Evolutionary conservation across 2,888 invertebrate species (phyloP), one percentile per base, ranked within the genome.

Genomic region (Stegophylla sp.): DNA sequence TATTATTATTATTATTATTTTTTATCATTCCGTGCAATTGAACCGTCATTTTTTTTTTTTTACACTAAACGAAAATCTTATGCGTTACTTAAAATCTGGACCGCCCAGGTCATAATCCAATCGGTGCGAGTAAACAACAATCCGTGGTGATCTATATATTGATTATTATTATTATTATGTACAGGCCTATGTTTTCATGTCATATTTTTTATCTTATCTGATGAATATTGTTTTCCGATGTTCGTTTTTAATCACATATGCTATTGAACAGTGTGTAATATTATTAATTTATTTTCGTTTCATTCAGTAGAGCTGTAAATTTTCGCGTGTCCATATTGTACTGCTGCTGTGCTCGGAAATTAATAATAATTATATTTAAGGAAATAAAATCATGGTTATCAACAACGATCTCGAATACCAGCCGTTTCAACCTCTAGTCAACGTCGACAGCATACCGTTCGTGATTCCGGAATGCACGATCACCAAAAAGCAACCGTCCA

Each of bases 401-500:
- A 17, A n/a, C 17, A 66, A 76, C n/a, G 77, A 77, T 67, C 43
- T 48, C 13, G 77, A 77, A 20, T 77, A 69, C 69, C 77, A 79
- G 13, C 79, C 79, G 17, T 79, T 79, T 59, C 79, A 79, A 26
- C 41, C 79, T 1, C 2, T 79, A 26, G 79, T 79, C 45, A 79
- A 79, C 41, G 51, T 79, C 48, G 61, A 71, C 48, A 79, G 69
- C 26, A 79, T 79, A 48, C 79, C 79, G 17, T 61, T 79, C 2
- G n/a, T 79, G 23, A 79, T 79, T n/a, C 79, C 91, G 71, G 91
- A 92, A 84, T 90, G 90, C 85, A 89, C 91, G 87, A 82, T 82
- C 43, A 93, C 92, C 87, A 93, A 93, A 87, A 93, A 93, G 87
- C 92, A 92, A 85, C 91, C 92, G 84, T 89, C 94, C 86, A 94